Conservation (phyloP, 2,888 invertebrate genomes). For the Rhabditoides inermis region DNA sequence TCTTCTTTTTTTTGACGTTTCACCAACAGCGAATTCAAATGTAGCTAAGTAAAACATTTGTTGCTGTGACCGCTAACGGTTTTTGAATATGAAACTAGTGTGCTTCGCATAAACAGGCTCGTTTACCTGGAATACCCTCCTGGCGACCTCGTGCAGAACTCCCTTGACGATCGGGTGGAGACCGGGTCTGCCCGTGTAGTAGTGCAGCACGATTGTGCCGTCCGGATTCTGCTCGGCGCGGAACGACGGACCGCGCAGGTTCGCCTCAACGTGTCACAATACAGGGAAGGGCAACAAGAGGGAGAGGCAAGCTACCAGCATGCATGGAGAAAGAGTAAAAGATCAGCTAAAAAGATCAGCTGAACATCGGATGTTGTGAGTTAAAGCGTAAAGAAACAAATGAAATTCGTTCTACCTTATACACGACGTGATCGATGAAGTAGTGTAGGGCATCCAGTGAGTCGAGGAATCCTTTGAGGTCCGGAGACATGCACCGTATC, state of each 20-base stretch:
- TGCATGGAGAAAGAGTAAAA: not conserved
- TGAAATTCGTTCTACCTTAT: too few species aligned
- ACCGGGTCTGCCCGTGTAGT: slow-evolving; percentile 86
- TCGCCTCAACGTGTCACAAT: slow-evolving; percentile 15
- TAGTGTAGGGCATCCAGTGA: slow-evolving; percentile 84
- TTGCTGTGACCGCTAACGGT: too few species aligned
- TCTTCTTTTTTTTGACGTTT: too few species aligned
- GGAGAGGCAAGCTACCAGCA: not conserved
- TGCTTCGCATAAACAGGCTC: too few species aligned
- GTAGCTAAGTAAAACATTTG: too few species aligned
- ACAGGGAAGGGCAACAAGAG: too few species aligned
- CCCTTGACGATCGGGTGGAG: slow-evolving; percentile 82
- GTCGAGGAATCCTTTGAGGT: slow-evolving; percentile 72
- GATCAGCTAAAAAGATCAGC: too few species aligned
- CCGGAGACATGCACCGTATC: slow-evolving; percentile 37
- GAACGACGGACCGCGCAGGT: slow-evolving; percentile 68
- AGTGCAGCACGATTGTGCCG: slow-evolving; percentile 80
- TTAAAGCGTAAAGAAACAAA: too few species aligned
- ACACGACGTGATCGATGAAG: slow-evolving; percentile 44
- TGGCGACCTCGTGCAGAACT: slow-evolving; percentile 90
- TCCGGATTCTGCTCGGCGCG: slow-evolving; percentile 81
- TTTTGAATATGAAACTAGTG: too few species aligned
- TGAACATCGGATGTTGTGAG: too few species aligned
- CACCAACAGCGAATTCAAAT: too few species aligned
- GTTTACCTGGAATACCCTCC: slow-evolving; percentile 81